Evolutionary conservation across 2,888 invertebrate species (phyloP).

Genomic region (Thymelicus lineola): DNA sequence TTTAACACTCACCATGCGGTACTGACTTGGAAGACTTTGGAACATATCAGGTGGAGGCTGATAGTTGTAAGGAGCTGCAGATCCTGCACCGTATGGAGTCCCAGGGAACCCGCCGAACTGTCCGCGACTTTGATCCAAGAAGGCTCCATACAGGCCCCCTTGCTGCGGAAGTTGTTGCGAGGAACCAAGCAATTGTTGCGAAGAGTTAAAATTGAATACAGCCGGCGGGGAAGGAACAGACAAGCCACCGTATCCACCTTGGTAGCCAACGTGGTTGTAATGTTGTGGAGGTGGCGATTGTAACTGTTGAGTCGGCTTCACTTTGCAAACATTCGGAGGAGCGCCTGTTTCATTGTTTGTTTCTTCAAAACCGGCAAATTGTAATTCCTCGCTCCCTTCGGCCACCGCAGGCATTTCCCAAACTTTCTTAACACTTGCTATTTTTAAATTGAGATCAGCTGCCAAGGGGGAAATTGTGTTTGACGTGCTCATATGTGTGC

Average conservation of each 20-base stretch:
- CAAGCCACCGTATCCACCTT: constrained; percentile 90
- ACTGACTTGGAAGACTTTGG: constrained; percentile 78
- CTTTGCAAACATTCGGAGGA: constrained; percentile 91
- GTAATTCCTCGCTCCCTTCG: constrained; percentile 83
- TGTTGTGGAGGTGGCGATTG: constrained; percentile 88
- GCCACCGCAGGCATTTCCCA: constrained; percentile 92
- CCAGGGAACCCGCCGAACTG: constrained; percentile 93
- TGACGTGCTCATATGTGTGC: constrained; percentile 86
- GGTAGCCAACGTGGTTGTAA: constrained; percentile 89
- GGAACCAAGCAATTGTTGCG: constrained; percentile 84
- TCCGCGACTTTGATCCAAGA: constrained; percentile 91
- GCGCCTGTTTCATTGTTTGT: constrained; percentile 79
- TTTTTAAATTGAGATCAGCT: constrained; percentile 96
- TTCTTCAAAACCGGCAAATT: constrained; percentile 76
- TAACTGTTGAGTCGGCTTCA: constrained; percentile 94
- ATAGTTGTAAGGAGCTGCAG: constrained; percentile 90
- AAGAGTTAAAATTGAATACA: constrained; percentile 90
- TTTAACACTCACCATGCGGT: constrained; percentile 70
- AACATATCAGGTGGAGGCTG: constrained; percentile 88
- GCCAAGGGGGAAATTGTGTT: constrained; percentile 92
- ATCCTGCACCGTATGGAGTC: constrained; percentile 87
- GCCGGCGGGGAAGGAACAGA: constrained; percentile 95
- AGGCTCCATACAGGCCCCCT: constrained; percentile 92
- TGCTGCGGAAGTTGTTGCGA: constrained; percentile 88
- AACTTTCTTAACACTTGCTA: constrained; percentile 96